phyloP scores from a whole-genome alignment of 2,888 invertebrate genomes.

The Chrysolina americana region DNA sequence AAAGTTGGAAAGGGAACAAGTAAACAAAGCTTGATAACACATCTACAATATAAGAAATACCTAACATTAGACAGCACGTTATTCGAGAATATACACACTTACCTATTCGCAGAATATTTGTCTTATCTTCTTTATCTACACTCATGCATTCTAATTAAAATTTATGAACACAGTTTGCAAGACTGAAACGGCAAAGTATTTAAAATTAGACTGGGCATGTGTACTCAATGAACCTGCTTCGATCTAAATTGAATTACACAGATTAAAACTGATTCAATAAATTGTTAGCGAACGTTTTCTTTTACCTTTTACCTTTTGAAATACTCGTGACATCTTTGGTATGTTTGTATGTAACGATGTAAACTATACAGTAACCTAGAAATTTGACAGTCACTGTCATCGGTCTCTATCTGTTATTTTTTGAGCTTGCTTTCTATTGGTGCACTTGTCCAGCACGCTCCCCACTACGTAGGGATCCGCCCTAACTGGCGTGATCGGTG shows the following conservation, averaged over 20 bases:
- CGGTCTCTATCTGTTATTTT: too few relatives aligned
- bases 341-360: not conserved
- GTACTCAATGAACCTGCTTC: conserved; percentile 20
- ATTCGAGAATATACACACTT: not conserved
- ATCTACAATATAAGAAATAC: not conserved
- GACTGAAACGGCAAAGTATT: not conserved
- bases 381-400: not conserved
- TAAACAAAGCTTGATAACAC: not conserved
- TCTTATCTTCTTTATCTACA: not conserved
- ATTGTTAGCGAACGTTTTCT: not conserved
- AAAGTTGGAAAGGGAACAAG: not conserved
- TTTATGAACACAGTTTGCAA: not conserved
- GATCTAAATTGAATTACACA: conserved; percentile 33
- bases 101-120: not conserved
- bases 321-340: not conserved
- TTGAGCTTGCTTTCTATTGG: too few relatives aligned
- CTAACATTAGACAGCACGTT: not conserved
- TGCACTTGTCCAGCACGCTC: too few relatives aligned
- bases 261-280: conserved; percentile 42
- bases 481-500: too few relatives aligned
- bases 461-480: too few relatives aligned
- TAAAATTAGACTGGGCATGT: not conserved
- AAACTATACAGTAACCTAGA: not conserved
- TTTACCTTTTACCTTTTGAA: not conserved
- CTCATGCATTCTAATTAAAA: not conserved